Conservation (phyloP, 1,140 invertebrate species). For the Ostrea edulis region DNA sequence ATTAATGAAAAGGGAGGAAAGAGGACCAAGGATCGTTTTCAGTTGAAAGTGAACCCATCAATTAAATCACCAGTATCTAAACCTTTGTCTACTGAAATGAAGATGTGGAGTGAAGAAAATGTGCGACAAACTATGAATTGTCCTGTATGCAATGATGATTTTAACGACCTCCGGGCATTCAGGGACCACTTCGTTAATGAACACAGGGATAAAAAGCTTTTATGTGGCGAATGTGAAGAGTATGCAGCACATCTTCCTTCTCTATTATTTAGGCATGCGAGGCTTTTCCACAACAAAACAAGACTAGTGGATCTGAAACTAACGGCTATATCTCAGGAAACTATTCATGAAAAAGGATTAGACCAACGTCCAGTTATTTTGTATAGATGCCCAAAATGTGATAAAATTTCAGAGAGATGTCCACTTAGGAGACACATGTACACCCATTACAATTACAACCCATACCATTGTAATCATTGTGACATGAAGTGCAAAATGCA, state of each 20-base stretch:
- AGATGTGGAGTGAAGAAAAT: constrained; percentile 29
- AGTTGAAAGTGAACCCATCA: neutral
- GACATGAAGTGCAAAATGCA: constrained; percentile 38
- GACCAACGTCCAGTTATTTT: constrained; percentile 12
- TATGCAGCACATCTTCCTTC: constrained; percentile 1
- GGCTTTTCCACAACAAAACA: constrained; percentile 15
- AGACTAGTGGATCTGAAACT: constrained; percentile 10
- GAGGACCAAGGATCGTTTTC: neutral
- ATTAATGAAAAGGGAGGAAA: neutral
- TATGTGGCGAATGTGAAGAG: constrained; percentile 31
- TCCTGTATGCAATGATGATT: neutral
- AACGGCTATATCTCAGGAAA: neutral
- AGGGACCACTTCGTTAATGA: constrained; percentile 8
- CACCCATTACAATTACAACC: constrained; percentile 50
- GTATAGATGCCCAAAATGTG: constrained; percentile 50
- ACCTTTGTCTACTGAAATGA: constrained; percentile 22
- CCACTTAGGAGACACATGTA: constrained; percentile 38
- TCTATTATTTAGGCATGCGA: constrained; percentile 11
- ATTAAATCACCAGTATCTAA: constrained; percentile 4
- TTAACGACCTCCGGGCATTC: neutral
- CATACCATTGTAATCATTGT: constrained; percentile 48
- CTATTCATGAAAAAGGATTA: neutral
- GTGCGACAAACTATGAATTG: neutral
- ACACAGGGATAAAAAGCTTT: neutral
- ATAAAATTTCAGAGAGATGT: constrained; percentile 11